These are phyloP conservation scores for Enteromius thamalakanensis DNA, from an alignment of 2,797 vertebrate species.

Conservation along the genomic window DNA sequence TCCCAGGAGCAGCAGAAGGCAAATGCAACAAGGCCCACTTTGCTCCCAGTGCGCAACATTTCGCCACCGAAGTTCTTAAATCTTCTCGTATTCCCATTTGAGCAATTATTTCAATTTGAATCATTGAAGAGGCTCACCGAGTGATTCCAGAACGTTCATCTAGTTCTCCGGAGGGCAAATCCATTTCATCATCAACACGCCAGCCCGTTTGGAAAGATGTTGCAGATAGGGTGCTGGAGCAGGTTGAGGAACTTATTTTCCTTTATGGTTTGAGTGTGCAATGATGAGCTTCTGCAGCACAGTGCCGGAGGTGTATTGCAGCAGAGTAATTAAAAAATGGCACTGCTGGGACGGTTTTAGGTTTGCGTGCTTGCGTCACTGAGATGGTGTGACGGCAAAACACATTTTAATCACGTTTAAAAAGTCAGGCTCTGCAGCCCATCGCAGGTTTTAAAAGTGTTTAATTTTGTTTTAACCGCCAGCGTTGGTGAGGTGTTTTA, in stretches of 20 bases:
- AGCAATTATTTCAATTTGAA: conserved; percentile 57
- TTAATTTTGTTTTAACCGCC: conserved; percentile 72
- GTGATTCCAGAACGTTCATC: conserved; percentile 26
- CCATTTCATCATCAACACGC: conserved; percentile 10
- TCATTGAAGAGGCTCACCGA: conserved; percentile 35
- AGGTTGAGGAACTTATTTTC: conserved; percentile 36
- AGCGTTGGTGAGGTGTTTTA: conserved; percentile 77
- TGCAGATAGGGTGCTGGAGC: conserved; percentile 3
- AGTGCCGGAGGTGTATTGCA: conserved; percentile 47
- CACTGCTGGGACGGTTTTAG: conserved; percentile 65
- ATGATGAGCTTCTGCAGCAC: conserved; percentile 30
- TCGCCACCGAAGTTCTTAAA: conserved; percentile 5
- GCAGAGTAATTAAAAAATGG: conserved; percentile 69
- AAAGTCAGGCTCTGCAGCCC: conserved; percentile 64
- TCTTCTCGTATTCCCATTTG: not conserved
- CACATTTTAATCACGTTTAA: conserved; percentile 76
- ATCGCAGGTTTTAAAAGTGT: conserved; percentile 67
- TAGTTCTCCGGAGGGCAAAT: conserved; percentile 39
- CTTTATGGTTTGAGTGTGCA: conserved; percentile 30
- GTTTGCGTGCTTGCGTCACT: conserved; percentile 58
- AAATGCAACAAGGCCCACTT: conserved; percentile 19
- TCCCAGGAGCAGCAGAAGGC: conserved; percentile 52
- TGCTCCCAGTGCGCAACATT: not conserved
- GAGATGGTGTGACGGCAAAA: conserved; percentile 60
- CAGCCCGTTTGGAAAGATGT: conserved; percentile 5